Conservation (phyloP, 92 coral and sea anemone genomes). For the Zoanthus solanderi region DNA sequence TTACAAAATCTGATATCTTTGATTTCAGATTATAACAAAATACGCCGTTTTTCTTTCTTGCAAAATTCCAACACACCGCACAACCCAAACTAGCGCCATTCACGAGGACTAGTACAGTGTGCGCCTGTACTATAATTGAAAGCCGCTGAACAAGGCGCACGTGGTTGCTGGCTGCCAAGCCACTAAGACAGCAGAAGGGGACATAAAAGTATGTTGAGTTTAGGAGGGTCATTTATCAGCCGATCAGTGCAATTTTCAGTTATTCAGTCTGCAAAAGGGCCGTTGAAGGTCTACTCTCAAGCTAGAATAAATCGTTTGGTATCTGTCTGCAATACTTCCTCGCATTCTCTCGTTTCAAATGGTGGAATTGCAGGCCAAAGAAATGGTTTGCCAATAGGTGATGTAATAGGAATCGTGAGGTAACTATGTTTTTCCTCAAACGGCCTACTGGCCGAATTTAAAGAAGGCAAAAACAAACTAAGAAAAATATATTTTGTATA, state of each 20-base stretch:
- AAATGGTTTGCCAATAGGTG: slow-evolving; percentile 7
- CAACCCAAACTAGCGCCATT: slow-evolving; percentile 28
- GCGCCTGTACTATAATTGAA: neutral
- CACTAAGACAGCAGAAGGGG: neutral
- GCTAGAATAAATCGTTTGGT: neutral
- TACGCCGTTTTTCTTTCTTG: slow-evolving; percentile 11
- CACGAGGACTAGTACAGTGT: slow-evolving; percentile 26
- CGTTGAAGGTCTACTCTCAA: slow-evolving; percentile 7
- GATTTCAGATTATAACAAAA: neutral
- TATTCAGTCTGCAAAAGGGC: neutral
- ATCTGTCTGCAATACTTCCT: neutral
- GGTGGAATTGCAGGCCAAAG: neutral
- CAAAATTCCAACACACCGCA: slow-evolving; percentile 31
- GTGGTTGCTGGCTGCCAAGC: neutral
- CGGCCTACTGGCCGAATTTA: too few species aligned
- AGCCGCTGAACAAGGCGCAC: slow-evolving; percentile 42
- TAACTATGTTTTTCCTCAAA: neutral
- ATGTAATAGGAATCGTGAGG: slow-evolving; percentile 36
- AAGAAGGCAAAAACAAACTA: too few species aligned
- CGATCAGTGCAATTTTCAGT: slow-evolving; percentile 22
- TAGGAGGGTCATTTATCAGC: slow-evolving; percentile 5
- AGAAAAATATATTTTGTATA: too few species aligned
- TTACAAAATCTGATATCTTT: neutral
- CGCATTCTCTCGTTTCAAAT: neutral
- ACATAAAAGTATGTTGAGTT: slow-evolving; percentile 1